Evolutionary conservation across 2,888 invertebrate species (phyloP), one percentile per base, ranked within the genome.

Genomic region (Ectemnius lituratus): DNA sequence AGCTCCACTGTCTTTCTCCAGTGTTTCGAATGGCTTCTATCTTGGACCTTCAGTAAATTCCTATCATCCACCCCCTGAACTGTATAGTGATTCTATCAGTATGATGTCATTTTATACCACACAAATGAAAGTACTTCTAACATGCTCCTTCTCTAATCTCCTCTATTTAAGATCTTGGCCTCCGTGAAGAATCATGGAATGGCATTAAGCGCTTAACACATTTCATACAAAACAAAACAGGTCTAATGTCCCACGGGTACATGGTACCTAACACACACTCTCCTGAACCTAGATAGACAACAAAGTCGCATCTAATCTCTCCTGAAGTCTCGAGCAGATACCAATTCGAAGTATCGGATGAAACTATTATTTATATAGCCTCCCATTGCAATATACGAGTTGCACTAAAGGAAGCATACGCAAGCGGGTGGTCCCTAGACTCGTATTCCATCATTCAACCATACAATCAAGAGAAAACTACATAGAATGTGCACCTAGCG

Each of bases 1-100:
- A 87, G 90, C 89, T 90, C 87, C 90, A 76, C 88, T 87, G 89
- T 90, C 89, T 89, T 90, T 90, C 90, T 91, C 90, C 90, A 91
- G 90, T 79, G 87, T 91, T 88, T 88, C 87, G 85, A 88, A 84
- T 88, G 86, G 84, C 84, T 88, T 89, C 85, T 84, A 87, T 89
- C 88, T 90, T 89, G 87, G 85, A 86, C 78, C 88, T 87, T 89
- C 87, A 89, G 88, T 88, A 89, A 89, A 88, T 87, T 88, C 84
- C 88, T 89, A 90, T 88, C 87, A 88, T 90, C 86, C 88, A 89
- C 89, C 89, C 88, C 88, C 88, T 89, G 87, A 88, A 88, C 87
- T 87, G 85, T 83, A 88, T 83, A 87, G 80, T 86, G 75, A 85
- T 82, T 84, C 80, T 77, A 84, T 86, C 80, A 87, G 78, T 85